Base-by-base conservation (phyloP, 2,888 invertebrate species). In the Clivina fossor region DNA sequence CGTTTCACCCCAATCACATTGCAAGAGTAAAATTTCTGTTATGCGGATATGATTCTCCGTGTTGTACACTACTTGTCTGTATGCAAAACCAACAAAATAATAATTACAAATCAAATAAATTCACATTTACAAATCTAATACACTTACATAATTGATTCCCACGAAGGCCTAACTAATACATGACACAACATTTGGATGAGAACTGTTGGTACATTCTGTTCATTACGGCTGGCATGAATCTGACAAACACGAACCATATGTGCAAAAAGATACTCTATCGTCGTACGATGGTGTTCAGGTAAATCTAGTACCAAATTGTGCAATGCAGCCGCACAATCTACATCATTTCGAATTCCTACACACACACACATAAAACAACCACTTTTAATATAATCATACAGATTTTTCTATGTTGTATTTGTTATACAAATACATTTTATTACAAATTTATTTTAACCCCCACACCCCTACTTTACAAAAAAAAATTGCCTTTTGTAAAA, bases 61-160 rank as follows among this genome's bases (percentile, higher is more conserved):
- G 68, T 88, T 88, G 70, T 85, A 81, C 35, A 88, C 84, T 51
- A 88, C 81, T 78, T 87, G 84, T 64, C 86, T 86, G 75, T 20
- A 78, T 76, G n/a, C 11, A 38, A 37, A 37, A 38, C 19, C 5
- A 33, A 18, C 26, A 44, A 37, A 19, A 11, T n/a, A 54, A 33
- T 15, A 8, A 24, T n/a, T 37, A n/a, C 4, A 33, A 47, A 38
- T 48, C n/a, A 11, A 11, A 28, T 32, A 35, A 9, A 46, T 46
- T 22, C 5, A 18, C 7, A 50, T 22, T 26, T 28, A 49, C 4
- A 37, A 56, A n/a, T 41, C 26, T 28, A 53, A 24, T 43, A 51
- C 57, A 76, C 81, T 80, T 76, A 86, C 86, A 86, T 81, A 61
- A 88, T 86, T 65, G 82, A 77, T 68, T 86, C 85, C 88, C 87